These are phyloP conservation scores for Leptonema lineaticorne DNA, from an alignment of 1,140 invertebrate genomes.

Conservation along the genomic window DNA sequence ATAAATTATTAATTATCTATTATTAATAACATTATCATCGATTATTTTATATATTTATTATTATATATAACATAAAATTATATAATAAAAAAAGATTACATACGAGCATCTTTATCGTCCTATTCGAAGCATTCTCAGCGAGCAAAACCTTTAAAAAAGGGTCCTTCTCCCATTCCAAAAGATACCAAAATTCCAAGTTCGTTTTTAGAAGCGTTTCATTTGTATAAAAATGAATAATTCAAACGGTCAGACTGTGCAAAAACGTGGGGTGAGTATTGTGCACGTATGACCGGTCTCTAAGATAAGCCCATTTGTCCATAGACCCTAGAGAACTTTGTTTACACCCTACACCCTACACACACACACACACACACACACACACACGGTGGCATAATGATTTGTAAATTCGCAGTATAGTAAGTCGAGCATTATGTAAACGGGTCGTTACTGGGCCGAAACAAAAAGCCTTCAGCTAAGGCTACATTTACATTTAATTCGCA, in stretches of 20 bases:
- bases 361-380: no score
- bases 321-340: conserved; percentile 12
- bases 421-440: conserved; percentile 18
- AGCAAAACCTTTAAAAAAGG: background rate
- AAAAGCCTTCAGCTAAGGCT: background rate
- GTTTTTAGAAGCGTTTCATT: background rate
- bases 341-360: no score
- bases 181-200: no score
- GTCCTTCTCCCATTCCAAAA: no score
- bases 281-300: background rate
- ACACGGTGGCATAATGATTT: conserved; percentile 21
- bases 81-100: no score
- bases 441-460: background rate
- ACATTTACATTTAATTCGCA: conserved; percentile 3
- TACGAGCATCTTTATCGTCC: no score
- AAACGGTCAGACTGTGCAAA: background rate
- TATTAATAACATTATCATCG: no score
- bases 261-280: no score
- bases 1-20: no score
- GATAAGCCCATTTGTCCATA: background rate
- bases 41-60: no score
- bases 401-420: conserved; percentile 18
- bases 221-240: conserved; percentile 20
- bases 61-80: no score
- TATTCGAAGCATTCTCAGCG: background rate